Conservation (phyloP, 2,113 vertebrate species). For the Mirounga angustirostris region DNA sequence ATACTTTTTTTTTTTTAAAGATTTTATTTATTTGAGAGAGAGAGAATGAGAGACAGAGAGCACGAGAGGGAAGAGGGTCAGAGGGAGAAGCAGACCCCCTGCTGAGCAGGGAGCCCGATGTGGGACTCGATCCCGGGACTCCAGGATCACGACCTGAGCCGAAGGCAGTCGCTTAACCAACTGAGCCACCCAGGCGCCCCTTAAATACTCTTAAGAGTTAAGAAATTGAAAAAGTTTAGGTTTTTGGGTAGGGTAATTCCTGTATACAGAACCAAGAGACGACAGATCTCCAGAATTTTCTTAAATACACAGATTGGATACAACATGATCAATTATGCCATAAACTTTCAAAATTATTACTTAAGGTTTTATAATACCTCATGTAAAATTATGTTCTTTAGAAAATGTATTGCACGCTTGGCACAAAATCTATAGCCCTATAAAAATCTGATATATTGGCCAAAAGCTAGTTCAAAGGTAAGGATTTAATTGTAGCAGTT, state of each 20-base stretch:
- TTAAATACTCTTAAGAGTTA: neutral
- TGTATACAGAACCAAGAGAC: neutral
- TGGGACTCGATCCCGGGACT: too few species aligned
- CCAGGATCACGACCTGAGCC: too few species aligned
- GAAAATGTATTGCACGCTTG: neutral
- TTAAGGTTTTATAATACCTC: slow-evolving; percentile 27
- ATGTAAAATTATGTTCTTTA: slow-evolving; percentile 44
- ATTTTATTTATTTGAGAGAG: too few species aligned
- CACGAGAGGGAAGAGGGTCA: too few species aligned
- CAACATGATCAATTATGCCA: neutral
- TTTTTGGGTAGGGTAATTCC: neutral
- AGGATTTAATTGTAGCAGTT: neutral
- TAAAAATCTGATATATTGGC: neutral
- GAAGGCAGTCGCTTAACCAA: too few species aligned
- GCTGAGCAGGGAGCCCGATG: too few species aligned
- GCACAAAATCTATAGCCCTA: neutral
- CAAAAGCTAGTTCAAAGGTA: slow-evolving; percentile 1
- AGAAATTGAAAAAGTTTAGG: neutral
- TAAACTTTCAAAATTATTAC: neutral
- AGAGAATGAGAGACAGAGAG: too few species aligned
- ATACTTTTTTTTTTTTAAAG: neutral
- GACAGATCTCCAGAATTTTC: neutral
- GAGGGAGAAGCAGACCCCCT: too few species aligned
- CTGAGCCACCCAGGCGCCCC: too few species aligned
- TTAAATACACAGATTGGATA: neutral